Percentiles rank a stretch among this genome's conserved stretches.
Conservation (phyloP, 2,888 invertebrate genomes). For the Galerucella pusilla region DNA sequence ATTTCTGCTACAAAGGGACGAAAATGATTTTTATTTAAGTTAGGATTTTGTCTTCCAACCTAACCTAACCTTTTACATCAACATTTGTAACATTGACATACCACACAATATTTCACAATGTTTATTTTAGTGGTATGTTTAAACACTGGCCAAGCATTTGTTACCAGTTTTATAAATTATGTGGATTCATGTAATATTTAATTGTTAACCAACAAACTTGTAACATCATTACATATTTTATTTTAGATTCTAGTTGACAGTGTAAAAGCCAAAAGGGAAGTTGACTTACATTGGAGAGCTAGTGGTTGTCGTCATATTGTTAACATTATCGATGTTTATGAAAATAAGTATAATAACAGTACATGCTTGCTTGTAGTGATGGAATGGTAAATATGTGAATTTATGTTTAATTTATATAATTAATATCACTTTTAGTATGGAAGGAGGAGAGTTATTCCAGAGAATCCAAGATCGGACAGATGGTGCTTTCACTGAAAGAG, state of each 20-base stretch:
- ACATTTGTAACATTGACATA: neutral
- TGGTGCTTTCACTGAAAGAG: constrained; percentile 95
- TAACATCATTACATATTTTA: constrained; percentile 11
- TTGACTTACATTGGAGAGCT: constrained; percentile 95
- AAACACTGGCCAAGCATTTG: neutral
- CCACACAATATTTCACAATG: constrained; percentile 14
- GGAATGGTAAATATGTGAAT: constrained; percentile 82
- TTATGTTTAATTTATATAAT: constrained; percentile 2
- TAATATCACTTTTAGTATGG: constrained; percentile 76
- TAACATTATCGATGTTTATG: constrained; percentile 92
- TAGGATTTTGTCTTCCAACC: neutral
- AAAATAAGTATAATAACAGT: constrained; percentile 92
- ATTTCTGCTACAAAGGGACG: neutral
- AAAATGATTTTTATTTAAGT: neutral
- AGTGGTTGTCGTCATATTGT: constrained; percentile 94
- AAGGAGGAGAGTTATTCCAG: constrained; percentile 97
- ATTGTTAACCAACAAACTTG: neutral
- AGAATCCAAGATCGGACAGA: constrained; percentile 95
- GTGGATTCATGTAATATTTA: too few species aligned
- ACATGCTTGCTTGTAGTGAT: constrained; percentile 97
- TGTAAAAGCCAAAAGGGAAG: constrained; percentile 92
- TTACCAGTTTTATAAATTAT: neutral
- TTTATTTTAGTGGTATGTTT: neutral
- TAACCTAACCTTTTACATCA: neutral
- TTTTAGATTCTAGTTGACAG: constrained; percentile 88